These are phyloP conservation scores for Sylvietta virens DNA, from an alignment of 2,113 vertebrate genomes.

Conservation along the genomic window DNA sequence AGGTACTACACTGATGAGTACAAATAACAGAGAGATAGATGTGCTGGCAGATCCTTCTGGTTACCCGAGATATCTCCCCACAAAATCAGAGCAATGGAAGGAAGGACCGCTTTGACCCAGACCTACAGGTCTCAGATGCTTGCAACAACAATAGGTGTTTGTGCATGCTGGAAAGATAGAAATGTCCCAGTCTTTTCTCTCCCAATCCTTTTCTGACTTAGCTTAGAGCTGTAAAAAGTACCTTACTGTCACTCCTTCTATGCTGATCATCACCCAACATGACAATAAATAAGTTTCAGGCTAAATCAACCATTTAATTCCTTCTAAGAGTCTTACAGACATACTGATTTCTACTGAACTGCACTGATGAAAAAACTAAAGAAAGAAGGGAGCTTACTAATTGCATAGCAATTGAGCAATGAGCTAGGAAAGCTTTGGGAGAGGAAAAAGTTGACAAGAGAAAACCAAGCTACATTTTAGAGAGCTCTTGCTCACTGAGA, in stretches of 20 bases:
- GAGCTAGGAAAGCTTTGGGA: background rate
- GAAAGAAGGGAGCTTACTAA: background rate
- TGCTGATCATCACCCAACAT: background rate
- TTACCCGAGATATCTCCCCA: background rate
- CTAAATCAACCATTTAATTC: background rate
- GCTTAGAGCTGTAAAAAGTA: background rate
- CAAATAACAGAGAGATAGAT: background rate
- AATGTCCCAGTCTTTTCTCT: background rate
- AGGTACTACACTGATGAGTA: background rate
- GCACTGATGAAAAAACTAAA: background rate
- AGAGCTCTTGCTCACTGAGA: background rate
- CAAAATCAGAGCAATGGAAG: background rate
- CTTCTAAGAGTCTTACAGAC: background rate
- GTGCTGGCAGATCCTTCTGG: background rate
- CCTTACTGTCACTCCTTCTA: accelerated
- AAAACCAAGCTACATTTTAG: background rate
- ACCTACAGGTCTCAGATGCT: background rate
- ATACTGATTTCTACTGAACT: background rate
- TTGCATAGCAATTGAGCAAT: background rate
- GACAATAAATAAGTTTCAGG: background rate
- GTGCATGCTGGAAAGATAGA: background rate
- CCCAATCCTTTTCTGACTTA: background rate
- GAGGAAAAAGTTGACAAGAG: background rate
- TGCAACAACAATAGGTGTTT: background rate
- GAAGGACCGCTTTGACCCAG: background rate